Conservation (phyloP, 2,888 invertebrate genomes). For the Polymixis lichenea region DNA sequence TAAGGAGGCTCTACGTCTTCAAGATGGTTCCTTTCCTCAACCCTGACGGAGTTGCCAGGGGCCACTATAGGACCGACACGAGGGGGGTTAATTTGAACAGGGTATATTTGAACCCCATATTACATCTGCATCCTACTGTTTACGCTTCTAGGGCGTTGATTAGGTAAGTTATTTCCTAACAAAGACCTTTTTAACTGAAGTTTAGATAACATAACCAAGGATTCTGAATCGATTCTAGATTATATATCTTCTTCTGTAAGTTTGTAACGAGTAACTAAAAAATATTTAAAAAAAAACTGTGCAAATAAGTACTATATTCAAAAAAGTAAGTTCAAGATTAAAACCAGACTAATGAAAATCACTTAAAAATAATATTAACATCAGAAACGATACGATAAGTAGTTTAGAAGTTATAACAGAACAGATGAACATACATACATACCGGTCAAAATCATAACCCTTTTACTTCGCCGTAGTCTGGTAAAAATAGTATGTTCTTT, state of each 20-base stretch:
- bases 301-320: too few relatives aligned
- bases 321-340: too few relatives aligned
- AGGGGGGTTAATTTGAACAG: slow-evolving; percentile 97
- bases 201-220: neutral
- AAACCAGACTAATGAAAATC: too few relatives aligned
- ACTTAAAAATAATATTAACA: too few relatives aligned
- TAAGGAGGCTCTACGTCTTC: slow-evolving; percentile 95
- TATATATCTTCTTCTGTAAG: neutral
- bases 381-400: too few relatives aligned
- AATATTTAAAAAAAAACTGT: neutral
- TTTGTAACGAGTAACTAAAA: neutral
- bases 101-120: slow-evolving; percentile 95
- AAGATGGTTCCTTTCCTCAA: slow-evolving; percentile 97
- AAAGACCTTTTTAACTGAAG: neutral
- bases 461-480: too few relatives aligned
- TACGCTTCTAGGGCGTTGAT: slow-evolving; percentile 95
- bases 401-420: too few relatives aligned
- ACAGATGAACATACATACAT: too few relatives aligned
- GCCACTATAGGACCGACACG: slow-evolving; percentile 96
- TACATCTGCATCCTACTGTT: slow-evolving; percentile 94
- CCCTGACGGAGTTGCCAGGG: slow-evolving; percentile 96
- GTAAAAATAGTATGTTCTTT: neutral
- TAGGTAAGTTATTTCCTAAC: slow-evolving; percentile 81
- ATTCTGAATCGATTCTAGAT: neutral
- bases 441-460: too few relatives aligned